These are phyloP conservation scores for Pharmacophagus antenor DNA, from an alignment of 2,888 invertebrate genomes.

Conservation along the genomic window DNA sequence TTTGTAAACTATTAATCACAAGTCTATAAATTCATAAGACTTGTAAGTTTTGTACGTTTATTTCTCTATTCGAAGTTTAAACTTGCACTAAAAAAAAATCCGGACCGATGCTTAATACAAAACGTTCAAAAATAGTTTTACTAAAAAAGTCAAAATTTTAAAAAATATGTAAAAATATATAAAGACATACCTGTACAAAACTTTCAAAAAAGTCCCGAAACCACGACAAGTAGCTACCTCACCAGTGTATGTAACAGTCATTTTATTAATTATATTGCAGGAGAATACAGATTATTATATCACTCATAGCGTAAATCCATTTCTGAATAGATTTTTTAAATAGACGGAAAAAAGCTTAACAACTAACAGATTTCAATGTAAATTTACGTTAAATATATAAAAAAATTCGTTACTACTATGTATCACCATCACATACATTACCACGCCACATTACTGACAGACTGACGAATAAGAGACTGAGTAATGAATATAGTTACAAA, in stretches of 20 bases:
- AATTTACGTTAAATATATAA: not conserved
- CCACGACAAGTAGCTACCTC: conserved; percentile 93
- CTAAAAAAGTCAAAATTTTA: not conserved
- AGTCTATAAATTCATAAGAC: too few species aligned
- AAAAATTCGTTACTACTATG: not conserved
- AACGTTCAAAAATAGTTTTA: too few species aligned
- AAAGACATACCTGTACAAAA: conserved; percentile 86
- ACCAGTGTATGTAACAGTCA: conserved; percentile 93
- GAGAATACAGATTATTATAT: conserved; percentile 2
- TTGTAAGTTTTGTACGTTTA: too few species aligned
- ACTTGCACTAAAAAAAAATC: not conserved
- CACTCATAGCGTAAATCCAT: conserved; percentile 1
- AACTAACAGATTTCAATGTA: not conserved
- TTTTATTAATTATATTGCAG: conserved; percentile 51
- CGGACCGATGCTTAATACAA: too few species aligned
- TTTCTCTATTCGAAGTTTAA: not conserved
- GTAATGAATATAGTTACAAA: conserved; percentile 18
- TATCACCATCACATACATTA: not conserved
- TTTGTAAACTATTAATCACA: too few species aligned
- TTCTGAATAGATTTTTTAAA: not conserved
- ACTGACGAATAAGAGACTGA: conserved; percentile 11
- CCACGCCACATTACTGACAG: conserved; percentile 5
- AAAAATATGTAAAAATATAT: not conserved
- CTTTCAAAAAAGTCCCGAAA: conserved; percentile 92
- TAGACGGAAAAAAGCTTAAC: not conserved